These are phyloP conservation scores for Heteromurus nitidus DNA, from an alignment of 2,888 invertebrate genomes.

Conservation along the genomic window DNA sequence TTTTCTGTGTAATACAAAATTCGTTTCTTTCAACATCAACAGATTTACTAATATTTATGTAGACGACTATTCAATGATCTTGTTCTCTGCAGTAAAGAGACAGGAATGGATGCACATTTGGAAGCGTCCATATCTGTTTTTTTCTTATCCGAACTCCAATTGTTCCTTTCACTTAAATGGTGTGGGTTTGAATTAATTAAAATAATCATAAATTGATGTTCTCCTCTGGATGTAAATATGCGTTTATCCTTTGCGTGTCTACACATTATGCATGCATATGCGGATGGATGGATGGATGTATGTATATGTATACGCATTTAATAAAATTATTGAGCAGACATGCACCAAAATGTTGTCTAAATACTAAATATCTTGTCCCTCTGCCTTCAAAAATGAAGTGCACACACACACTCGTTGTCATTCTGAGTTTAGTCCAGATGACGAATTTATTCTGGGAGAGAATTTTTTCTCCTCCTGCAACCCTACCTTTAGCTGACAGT, in stretches of 20 bases:
- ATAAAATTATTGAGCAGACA: too few relatives aligned
- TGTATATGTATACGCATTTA: too few relatives aligned
- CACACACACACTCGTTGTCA: not conserved
- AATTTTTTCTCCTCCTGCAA: not conserved
- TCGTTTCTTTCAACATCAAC: not conserved
- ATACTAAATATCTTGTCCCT: too few relatives aligned
- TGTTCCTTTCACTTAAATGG: not conserved
- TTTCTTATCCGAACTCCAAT: not conserved
- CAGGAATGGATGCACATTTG: too few relatives aligned
- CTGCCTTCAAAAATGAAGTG: not conserved
- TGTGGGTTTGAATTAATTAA: constrained; percentile 39
- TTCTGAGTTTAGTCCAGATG: constrained; percentile 6
- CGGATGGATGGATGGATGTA: not conserved
- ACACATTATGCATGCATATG: not conserved
- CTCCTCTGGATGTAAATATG: not conserved
- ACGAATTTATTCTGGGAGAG: not conserved
- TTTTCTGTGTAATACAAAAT: not conserved
- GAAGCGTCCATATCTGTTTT: too few relatives aligned
- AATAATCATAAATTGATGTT: constrained; percentile 22
- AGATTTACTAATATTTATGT: constrained; percentile 13
- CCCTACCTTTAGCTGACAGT: not conserved
- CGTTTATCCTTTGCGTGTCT: not conserved
- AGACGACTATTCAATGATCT: not conserved
- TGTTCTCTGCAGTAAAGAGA: constrained; percentile 23
- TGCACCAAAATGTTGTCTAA: too few relatives aligned